A percentile compares a stretch with the other conserved stretches of the same genome.
Conservation (phyloP, 2,888 invertebrate species). For the Tenthredo mesomela region DNA sequence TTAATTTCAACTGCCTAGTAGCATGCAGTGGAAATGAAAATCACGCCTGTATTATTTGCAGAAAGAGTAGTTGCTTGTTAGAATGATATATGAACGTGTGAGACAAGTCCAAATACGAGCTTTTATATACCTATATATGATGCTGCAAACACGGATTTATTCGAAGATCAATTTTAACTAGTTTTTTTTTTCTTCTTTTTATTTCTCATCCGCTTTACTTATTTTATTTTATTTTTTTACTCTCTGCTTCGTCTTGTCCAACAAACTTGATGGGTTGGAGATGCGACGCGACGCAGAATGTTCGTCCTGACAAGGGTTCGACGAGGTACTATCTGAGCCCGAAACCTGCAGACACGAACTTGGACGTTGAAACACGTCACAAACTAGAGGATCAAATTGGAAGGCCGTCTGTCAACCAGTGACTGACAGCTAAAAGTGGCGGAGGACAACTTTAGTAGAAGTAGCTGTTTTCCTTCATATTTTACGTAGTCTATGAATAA, state of each 20-base stretch:
- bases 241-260: background rate
- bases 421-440: slow-evolving; percentile 8
- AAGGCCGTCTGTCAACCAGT: slow-evolving; percentile 1
- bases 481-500: background rate
- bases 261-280: background rate
- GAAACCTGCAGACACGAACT: background rate
- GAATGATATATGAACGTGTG: background rate
- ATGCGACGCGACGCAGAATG: background rate
- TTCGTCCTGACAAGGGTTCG: slow-evolving; percentile 42
- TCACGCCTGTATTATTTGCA: background rate
- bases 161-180: background rate
- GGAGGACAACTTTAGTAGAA: background rate
- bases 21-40: background rate
- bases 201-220: too few relatives aligned
- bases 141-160: background rate
- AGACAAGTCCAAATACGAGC: background rate
- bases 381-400: slow-evolving; percentile 41
- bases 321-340: slow-evolving; percentile 19
- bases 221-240: background rate
- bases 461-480: background rate
- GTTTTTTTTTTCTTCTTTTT: background rate
- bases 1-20: slow-evolving; percentile 19
- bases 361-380: slow-evolving; percentile 33
- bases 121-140: background rate
- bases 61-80: background rate